These are phyloP conservation scores for Pinctada fucata DNA, from an alignment of 2,888 invertebrate species.

Conservation along the genomic window DNA sequence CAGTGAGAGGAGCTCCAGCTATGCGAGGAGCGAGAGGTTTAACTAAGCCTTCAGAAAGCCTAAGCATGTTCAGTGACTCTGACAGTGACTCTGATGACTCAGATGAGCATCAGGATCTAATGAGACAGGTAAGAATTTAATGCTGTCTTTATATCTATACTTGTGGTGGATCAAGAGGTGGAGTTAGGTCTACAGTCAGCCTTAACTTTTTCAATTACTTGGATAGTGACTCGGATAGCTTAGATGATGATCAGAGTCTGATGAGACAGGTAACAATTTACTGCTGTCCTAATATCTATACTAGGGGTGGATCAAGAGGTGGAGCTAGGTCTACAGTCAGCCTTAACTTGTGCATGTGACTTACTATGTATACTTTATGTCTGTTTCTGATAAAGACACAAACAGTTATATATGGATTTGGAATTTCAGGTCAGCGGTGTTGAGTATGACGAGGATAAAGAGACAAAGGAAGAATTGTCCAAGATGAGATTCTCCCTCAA, in stretches of 20 bases:
- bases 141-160: not conserved
- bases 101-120: conserved; percentile 45
- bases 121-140: conserved; percentile 30
- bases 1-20: conserved; percentile 29
- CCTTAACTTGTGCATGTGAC: not conserved
- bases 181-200: not conserved
- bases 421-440: conserved; percentile 40
- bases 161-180: not conserved
- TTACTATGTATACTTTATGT: no score
- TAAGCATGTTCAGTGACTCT: not conserved
- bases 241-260: conserved; percentile 45
- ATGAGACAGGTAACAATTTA: conserved; percentile 31
- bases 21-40: conserved; percentile 23
- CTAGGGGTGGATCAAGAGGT: not conserved
- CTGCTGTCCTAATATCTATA: not conserved
- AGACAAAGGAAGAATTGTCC: conserved; percentile 60
- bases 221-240: conserved; percentile 41
- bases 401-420: no score
- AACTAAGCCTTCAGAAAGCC: conserved; percentile 20
- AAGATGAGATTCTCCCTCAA: conserved; percentile 76
- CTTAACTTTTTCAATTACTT: not conserved
- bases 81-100: conserved; percentile 42
- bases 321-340: not conserved
- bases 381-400: no score
- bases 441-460: conserved; percentile 65